Base-by-base conservation (phyloP, 1,140 invertebrate genomes). In the Venturia canescens region DNA sequence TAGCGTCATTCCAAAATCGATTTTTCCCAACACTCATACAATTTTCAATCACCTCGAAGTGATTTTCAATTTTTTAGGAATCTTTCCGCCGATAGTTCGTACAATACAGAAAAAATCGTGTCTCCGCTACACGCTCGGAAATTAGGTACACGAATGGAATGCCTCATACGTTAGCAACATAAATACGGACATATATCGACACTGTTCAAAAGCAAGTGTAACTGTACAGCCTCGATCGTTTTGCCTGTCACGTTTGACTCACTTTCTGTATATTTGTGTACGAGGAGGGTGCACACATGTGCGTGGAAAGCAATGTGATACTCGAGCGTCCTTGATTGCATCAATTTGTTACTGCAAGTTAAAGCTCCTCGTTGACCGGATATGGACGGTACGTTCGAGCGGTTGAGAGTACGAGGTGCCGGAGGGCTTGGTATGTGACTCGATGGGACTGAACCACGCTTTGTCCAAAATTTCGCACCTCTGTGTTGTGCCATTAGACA, bases 261-360 rank as follows among this genome's bases (percentile, higher is more conserved):
- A 3, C 60, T 66, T 15, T 66, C 23, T 15, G 60, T 66, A 27
- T 27, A 27, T 15, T 15, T 23, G 21, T 9, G 21, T 18, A 57
- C 23, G 23, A 23, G 27, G n/a, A n/a, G n/a, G n/a, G n/a, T n/a
- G n/a, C 60, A 31, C 63, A 70, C 18, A 21, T 27, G 60, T 78
- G 26, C 63, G 34, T 44, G 4, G 23, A 21, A 80, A 76, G 27
- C 74, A 29, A 76, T 76, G 74, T 38, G 50, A 27, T 31, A n/a
- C 53, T 27, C 70, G 71, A 80, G 75, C 67, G 77, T 57, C 82
- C 81, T 87, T 86, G 84, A 85, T 85, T 87, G 67, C 84, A 82
- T 85, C 83, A 86, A 85, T 86, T 87, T 84, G 82, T 85, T 84
- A 84, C 83, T 81, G 83, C 77, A 84, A 83, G 79, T 83, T 83